Base-by-base conservation (phyloP, 2,888 invertebrate genomes). In the Petrolisthes cinctipes region DNA sequence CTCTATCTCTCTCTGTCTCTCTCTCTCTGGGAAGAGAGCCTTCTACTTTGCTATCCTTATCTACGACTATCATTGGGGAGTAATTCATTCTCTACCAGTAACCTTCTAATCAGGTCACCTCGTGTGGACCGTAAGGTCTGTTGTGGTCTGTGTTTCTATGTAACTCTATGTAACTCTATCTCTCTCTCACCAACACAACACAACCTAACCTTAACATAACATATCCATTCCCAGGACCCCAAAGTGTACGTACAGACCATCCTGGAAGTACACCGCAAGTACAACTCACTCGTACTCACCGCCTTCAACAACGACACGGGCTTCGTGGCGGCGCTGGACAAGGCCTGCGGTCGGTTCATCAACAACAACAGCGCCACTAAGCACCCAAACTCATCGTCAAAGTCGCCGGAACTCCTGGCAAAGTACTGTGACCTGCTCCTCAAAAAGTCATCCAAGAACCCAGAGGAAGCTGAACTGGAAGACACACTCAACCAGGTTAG, bases 401-500 rank as follows among this genome's bases (percentile, higher is more conserved):
- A 99, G 93, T 98, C 98, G 89, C 99, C 99, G 0, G 99, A 99
- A 93, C 94, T 99, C 91, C 94, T 99, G 91, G 99, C 99, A 90
- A 97, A 98, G 79, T 99, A 99, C 94, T 99, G 99, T 94, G 99
- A 99, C 94, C 94, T 98, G 91, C 94, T 99, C 92, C 94, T 99
- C 91, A 98, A 98, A 93, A 99, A 99, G 93, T 97, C 97, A 91
- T 98, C 98, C 92, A 99, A 99, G 94, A 99, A 99, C 93, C 98
- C 99, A 0, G 99, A 99, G 93, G 99, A 99, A 93, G 97, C 97
- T 0, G 99, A 99, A 92, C 94, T 99, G 11, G 99, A 99, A 93
- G 99, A 99, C 92, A 98, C 98, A 78, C 95, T 99, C 56, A 98
- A 98, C 94, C 98, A 99, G 96, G 99, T 99, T 93, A 97, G 97